Conservation (phyloP, 2,113 vertebrate species). For the Jaculus jaculus region DNA sequence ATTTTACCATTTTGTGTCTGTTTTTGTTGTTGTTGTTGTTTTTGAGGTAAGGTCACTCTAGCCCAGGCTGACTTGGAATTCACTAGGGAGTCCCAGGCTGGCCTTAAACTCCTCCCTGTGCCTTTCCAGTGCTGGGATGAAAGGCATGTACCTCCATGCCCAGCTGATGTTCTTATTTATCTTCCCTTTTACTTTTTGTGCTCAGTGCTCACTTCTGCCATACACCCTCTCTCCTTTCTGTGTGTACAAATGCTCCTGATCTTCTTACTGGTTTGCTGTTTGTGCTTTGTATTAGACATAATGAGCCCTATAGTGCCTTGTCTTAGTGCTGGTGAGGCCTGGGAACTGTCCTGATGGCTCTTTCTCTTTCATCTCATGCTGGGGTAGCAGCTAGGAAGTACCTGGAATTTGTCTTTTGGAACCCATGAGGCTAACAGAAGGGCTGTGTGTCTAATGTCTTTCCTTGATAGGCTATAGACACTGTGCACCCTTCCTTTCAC, state of each 20-base stretch:
- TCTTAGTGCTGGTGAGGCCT: neutral
- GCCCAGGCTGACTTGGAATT: too few relatives aligned
- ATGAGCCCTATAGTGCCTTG: neutral
- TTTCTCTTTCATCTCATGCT: neutral
- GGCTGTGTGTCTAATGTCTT: neutral
- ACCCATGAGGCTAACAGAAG: neutral
- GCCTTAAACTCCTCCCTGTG: too few relatives aligned
- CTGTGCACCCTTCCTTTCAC: neutral
- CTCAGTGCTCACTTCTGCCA: neutral
- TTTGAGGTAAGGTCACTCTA: too few relatives aligned
- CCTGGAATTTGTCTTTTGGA: neutral
- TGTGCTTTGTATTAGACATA: neutral
- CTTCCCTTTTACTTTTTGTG: neutral
- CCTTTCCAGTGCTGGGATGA: too few relatives aligned
- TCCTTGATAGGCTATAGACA: neutral
- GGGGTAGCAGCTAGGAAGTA: neutral
- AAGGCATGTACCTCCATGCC: too few relatives aligned
- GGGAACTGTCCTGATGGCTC: neutral
- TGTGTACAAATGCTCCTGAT: neutral
- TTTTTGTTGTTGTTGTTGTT: too few relatives aligned
- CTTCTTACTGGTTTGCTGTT: neutral
- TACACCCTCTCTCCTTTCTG: neutral
- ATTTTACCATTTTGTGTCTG: neutral
- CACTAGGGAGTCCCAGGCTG: too few relatives aligned
- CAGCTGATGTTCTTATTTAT: neutral